A percentile compares a stretch with the other conserved stretches of the same genome.
phyloP scores from a whole-genome alignment of 2,113 vertebrate genomes.

The Orthonyx spaldingii region DNA sequence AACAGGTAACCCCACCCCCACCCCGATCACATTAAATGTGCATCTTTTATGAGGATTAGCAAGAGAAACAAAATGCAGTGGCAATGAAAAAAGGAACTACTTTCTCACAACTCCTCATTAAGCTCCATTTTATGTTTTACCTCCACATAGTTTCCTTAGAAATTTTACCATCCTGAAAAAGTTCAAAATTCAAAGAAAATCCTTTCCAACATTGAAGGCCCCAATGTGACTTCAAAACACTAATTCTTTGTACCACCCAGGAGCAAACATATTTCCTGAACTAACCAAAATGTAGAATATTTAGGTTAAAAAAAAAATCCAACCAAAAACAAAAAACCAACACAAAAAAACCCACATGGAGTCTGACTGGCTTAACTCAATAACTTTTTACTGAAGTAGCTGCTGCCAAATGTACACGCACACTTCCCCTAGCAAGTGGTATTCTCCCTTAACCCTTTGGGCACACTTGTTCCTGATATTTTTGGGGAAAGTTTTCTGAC shows the following conservation, averaged over 20 bases:
- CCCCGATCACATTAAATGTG: neutral
- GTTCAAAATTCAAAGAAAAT: conserved; percentile 56
- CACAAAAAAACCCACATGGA: conserved; percentile 24
- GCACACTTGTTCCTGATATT: neutral
- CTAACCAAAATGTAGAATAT: conserved; percentile 52
- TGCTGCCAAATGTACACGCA: conserved; percentile 45
- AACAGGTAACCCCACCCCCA: neutral
- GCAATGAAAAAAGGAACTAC: conserved; percentile 4
- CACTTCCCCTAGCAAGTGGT: conserved; percentile 11
- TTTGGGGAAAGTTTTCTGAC: neutral
- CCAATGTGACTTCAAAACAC: conserved; percentile 43
- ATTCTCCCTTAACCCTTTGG: conserved; percentile 54
- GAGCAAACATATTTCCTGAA: conserved; percentile 51
- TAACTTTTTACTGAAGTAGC: conserved; percentile 50
- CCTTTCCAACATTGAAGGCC: neutral
- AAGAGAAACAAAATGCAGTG: conserved; percentile 8
- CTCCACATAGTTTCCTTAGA: conserved; percentile 24
- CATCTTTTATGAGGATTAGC: conserved; percentile 18
- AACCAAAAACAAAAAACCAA: neutral
- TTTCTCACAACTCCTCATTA: conserved; percentile 32
- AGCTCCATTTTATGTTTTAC: conserved; percentile 26
- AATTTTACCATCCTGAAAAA: conserved; percentile 44
- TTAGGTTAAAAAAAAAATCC: neutral
- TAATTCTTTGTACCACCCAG: conserved; percentile 55
- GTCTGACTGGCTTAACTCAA: conserved; percentile 49